A percentile compares a stretch with the other conserved stretches of the same genome.
These are phyloP conservation scores for Crotalus tigris DNA, from an alignment of 2,113 vertebrate genomes.

Conservation along the genomic window DNA sequence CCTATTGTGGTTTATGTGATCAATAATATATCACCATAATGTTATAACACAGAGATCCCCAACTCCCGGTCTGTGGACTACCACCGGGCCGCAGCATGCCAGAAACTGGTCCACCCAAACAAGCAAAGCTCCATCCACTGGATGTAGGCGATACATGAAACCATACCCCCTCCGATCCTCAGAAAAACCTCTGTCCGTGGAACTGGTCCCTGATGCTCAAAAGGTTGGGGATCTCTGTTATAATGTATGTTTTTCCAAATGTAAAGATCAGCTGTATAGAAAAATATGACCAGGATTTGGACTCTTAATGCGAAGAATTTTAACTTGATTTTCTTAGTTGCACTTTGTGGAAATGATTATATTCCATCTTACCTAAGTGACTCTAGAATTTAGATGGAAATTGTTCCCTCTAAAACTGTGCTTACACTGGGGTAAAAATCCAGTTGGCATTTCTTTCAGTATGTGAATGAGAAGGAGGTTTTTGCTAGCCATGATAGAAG, in stretches of 20 bases:
- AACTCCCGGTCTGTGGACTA: no score
- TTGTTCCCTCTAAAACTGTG: not conserved
- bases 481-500: not conserved
- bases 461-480: not conserved
- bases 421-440: not conserved
- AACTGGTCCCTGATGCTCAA: no score
- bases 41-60: not conserved
- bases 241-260: not conserved
- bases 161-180: no score
- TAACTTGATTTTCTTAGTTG: not conserved
- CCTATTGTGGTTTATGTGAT: not conserved
- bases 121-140: no score
- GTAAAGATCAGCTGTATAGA: not conserved
- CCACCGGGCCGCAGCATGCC: no score
- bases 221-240: not conserved
- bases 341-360: not conserved
- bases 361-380: not conserved
- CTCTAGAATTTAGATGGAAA: not conserved
- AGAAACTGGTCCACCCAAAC: no score
- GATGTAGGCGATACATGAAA: no score
- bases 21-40: not conserved
- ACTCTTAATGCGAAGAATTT: not conserved
- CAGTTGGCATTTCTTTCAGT: not conserved
- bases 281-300: not conserved
- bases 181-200: no score